A percentile compares a stretch with the other conserved stretches of the same genome.
Conservation (phyloP, 1,140 invertebrate species). For the Lysiphlebus fabarum region DNA sequence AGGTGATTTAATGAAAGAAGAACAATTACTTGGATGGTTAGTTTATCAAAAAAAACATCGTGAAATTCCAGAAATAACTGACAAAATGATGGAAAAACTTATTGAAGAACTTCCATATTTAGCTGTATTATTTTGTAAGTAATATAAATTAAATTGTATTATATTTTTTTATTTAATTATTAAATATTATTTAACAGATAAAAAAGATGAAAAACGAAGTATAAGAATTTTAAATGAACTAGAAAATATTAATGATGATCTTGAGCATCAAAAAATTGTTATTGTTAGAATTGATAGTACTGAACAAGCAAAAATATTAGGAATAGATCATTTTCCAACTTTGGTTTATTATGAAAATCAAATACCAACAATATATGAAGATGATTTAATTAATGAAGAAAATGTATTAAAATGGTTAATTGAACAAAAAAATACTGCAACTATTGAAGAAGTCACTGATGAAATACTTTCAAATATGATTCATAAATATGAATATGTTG, state of each 20-base stretch:
- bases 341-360: conserved; percentile 90
- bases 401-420: conserved; percentile 88
- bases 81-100: conserved; percentile 92
- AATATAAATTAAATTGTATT: conserved; percentile 19
- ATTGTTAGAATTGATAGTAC: conserved; percentile 87
- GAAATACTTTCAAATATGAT: conserved; percentile 85
- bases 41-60: conserved; percentile 84
- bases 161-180: background rate
- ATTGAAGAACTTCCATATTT: conserved; percentile 75
- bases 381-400: conserved; percentile 87
- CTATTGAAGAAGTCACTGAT: conserved; percentile 92
- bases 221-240: conserved; percentile 83
- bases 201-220: conserved; percentile 86
- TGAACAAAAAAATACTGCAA: conserved; percentile 85
- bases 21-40: conserved; percentile 84
- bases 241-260: conserved; percentile 90
- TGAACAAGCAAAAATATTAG: conserved; percentile 84
- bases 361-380: conserved; percentile 87
- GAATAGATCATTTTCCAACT: conserved; percentile 84
- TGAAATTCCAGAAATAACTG: conserved; percentile 88
- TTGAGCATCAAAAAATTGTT: conserved; percentile 85
- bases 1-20: conserved; percentile 87
- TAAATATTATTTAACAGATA: conserved; percentile 60
- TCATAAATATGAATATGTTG: conserved; percentile 89
- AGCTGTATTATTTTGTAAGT: conserved; percentile 84